phyloP scores from a whole-genome alignment of 2,888 invertebrate genomes.

The Drosophila rellima region DNA sequence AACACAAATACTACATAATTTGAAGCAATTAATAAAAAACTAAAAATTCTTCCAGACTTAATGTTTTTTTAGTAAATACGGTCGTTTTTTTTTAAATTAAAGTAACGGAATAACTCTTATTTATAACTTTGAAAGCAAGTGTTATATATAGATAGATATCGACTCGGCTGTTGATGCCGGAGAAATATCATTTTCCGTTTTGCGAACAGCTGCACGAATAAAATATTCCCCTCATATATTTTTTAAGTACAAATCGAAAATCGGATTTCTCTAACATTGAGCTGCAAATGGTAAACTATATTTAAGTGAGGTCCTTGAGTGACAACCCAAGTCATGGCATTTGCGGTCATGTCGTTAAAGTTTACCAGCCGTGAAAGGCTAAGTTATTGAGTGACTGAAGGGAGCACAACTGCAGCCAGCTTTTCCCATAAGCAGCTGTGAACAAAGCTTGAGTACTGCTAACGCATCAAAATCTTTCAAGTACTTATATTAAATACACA shows the following conservation, averaged over 20 bases:
- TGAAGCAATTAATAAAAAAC: too few relatives aligned
- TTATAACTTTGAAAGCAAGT: too few relatives aligned
- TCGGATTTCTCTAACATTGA: background rate
- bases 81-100: too few relatives aligned
- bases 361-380: constrained; percentile 13
- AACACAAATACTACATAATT: too few relatives aligned
- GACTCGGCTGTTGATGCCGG: too few relatives aligned
- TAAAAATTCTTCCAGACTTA: too few relatives aligned
- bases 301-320: background rate
- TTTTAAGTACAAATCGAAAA: background rate
- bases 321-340: background rate
- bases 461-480: constrained; percentile 30
- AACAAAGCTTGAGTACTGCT: constrained; percentile 18
- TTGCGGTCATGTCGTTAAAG: constrained; percentile 12
- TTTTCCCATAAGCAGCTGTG: constrained; percentile 21
- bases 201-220: too few relatives aligned
- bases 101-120: too few relatives aligned
- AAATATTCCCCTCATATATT: too few relatives aligned
- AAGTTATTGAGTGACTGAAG: constrained; percentile 5
- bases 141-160: too few relatives aligned
- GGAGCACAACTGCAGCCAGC: constrained; percentile 8
- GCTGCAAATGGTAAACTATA: background rate
- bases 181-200: too few relatives aligned
- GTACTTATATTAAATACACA: constrained; percentile 32
- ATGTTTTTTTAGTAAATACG: too few relatives aligned